Evolutionary conservation across 2,113 vertebrate species (phyloP).

Genomic region (Osmerus mordax): DNA sequence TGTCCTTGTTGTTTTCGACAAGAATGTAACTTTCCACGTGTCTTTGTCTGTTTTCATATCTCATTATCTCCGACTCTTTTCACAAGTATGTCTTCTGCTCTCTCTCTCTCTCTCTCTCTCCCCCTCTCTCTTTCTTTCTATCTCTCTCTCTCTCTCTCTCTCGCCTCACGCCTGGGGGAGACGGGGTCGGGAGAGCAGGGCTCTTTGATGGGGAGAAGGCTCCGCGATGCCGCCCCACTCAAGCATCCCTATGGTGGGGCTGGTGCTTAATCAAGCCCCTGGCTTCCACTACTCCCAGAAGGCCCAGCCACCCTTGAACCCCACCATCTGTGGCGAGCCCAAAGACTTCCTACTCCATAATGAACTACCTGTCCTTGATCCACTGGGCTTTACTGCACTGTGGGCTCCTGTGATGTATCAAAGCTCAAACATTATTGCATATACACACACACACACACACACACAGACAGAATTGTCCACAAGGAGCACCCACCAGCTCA

Average conservation of each 20-base stretch:
- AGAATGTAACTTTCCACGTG: too few species aligned
- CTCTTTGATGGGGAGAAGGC: slow-evolving; percentile 10
- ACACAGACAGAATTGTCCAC: neutral
- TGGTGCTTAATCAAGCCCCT: slow-evolving; percentile 67
- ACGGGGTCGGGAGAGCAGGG: slow-evolving; percentile 28
- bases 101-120: too few species aligned
- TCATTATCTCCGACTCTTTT: too few species aligned
- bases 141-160: neutral
- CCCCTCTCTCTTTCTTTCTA: too few species aligned
- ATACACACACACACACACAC: slow-evolving; percentile 6
- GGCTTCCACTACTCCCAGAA: slow-evolving; percentile 51
- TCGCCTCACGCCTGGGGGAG: slow-evolving; percentile 5
- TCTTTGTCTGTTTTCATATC: too few species aligned
- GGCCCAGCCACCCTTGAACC: slow-evolving; percentile 49
- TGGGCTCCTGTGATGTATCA: slow-evolving; percentile 35
- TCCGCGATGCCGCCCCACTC: slow-evolving; percentile 46
- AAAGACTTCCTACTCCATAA: slow-evolving; percentile 41
- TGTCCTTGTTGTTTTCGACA: too few species aligned
- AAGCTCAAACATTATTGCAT: neutral
- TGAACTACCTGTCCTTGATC: slow-evolving; percentile 59
- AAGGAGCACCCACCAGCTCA: neutral
- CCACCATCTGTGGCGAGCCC: slow-evolving; percentile 53
- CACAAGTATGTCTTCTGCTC: slow-evolving; percentile 2
- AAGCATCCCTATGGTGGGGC: slow-evolving; percentile 42
- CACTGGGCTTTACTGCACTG: slow-evolving; percentile 11